These are phyloP conservation scores for Geococcyx californianus DNA, from an alignment of 2,113 vertebrate genomes.

Conservation along the genomic window DNA sequence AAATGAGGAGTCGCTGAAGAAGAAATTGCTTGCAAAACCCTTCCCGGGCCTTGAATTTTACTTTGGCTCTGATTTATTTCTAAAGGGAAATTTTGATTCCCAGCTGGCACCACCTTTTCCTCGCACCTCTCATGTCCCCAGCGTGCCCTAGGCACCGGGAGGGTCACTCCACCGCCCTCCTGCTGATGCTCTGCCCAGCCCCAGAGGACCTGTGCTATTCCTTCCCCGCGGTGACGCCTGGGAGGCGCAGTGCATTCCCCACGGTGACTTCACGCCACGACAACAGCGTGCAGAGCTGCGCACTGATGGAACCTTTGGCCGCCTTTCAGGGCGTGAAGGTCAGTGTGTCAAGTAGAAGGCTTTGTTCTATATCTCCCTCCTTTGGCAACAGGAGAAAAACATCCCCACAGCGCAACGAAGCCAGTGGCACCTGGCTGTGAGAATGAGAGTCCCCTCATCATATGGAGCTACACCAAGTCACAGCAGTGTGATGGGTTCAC, in stretches of 20 bases:
- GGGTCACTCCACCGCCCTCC: neutral
- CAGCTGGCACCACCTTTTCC: neutral
- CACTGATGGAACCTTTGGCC: neutral
- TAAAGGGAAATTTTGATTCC: neutral
- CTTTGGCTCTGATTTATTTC: neutral
- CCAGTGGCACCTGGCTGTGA: neutral
- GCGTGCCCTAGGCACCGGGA: rapidly evolving
- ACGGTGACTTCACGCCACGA: neutral
- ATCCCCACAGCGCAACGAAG: neutral
- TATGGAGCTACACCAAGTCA: neutral
- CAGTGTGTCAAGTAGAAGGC: too few species aligned
- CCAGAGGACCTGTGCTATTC: neutral
- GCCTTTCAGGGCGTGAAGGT: neutral
- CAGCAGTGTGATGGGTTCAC: rapidly evolving
- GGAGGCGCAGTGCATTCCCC: neutral
- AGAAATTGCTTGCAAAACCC: neutral
- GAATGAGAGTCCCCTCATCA: neutral
- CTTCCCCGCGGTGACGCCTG: rapidly evolving
- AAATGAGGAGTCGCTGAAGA: neutral
- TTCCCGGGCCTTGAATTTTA: neutral
- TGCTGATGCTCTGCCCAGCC: neutral
- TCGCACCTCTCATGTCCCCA: neutral
- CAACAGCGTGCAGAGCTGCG: rapidly evolving
- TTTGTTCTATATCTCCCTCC: neutral
- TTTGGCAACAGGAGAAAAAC: neutral